Conservation (phyloP, 2,888 invertebrate species). For the Scaptomyza tumidula region DNA sequence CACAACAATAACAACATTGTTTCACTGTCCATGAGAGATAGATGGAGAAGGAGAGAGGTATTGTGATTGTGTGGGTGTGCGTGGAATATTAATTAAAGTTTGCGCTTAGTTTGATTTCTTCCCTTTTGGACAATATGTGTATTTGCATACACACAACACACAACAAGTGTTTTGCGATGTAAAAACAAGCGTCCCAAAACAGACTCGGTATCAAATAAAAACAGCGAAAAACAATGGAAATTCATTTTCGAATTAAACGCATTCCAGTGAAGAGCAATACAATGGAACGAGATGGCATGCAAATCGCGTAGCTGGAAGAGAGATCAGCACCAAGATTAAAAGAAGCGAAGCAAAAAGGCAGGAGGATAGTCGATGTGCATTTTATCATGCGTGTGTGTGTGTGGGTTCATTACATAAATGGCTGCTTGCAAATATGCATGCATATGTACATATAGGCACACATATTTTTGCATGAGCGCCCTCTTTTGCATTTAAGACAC, state of each 20-base stretch:
- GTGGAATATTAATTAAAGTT: slow-evolving; percentile 82
- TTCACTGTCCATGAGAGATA: slow-evolving; percentile 27
- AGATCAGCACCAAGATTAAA: slow-evolving; percentile 72
- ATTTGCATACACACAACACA: slow-evolving; percentile 27
- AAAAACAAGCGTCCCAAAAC: slow-evolving; percentile 69
- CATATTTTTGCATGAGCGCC: slow-evolving; percentile 32
- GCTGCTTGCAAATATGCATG: slow-evolving; percentile 40
- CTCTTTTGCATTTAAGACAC: slow-evolving; percentile 72
- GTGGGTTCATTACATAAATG: slow-evolving; percentile 65
- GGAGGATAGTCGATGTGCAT: slow-evolving; percentile 24
- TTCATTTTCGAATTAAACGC: slow-evolving; percentile 76
- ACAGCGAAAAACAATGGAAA: slow-evolving; percentile 61
- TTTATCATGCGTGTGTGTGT: slow-evolving; percentile 5
- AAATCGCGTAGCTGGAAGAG: slow-evolving; percentile 64
- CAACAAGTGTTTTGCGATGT: slow-evolving; percentile 78
- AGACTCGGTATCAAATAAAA: slow-evolving; percentile 54
- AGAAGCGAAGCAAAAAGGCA: slow-evolving; percentile 20
- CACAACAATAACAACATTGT: slow-evolving; percentile 64
- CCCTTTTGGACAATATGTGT: slow-evolving; percentile 33
- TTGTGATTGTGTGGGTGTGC: slow-evolving; percentile 54
- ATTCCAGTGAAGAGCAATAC: slow-evolving; percentile 70
- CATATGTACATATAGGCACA: background rate
- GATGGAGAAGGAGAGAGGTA: background rate
- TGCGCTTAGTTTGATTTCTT: slow-evolving; percentile 74
- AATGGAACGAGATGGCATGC: slow-evolving; percentile 56